A percentile compares a stretch with the other conserved stretches of the same genome.
Conservation (phyloP, 2,113 vertebrate species). For the Bombycilla garrulus region DNA sequence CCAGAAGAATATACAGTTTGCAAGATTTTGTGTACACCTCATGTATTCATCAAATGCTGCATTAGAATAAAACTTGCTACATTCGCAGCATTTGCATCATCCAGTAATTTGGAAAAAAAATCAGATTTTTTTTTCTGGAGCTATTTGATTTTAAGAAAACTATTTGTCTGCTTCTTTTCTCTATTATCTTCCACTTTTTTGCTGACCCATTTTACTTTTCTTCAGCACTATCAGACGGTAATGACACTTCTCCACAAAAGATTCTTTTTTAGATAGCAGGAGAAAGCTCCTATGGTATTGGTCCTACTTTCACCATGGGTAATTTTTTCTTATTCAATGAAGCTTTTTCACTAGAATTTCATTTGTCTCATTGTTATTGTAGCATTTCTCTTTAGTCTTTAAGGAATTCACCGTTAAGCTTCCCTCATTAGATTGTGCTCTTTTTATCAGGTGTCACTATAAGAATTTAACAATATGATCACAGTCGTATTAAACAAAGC, state of each 20-base stretch:
- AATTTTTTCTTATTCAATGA: neutral
- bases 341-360: neutral
- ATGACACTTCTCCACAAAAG: neutral
- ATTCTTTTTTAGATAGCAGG: neutral
- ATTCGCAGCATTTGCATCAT: neutral
- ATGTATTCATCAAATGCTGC: neutral
- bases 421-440: neutral
- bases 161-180: neutral
- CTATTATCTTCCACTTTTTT: neutral
- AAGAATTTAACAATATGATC: neutral
- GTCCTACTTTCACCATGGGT: neutral
- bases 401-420: neutral
- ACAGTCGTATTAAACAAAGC: neutral
- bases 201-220: neutral
- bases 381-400: neutral
- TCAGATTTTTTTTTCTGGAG: neutral
- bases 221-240: neutral
- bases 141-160: neutral
- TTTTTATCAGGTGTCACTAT: neutral
- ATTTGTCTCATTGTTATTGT: neutral
- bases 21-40: neutral
- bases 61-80: neutral
- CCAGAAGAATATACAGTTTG: neutral
- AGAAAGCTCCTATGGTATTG: neutral
- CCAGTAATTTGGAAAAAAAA: neutral